These are phyloP conservation scores for Acrocephalus arundinaceus DNA, from an alignment of 2,113 vertebrate genomes.

Conservation along the genomic window DNA sequence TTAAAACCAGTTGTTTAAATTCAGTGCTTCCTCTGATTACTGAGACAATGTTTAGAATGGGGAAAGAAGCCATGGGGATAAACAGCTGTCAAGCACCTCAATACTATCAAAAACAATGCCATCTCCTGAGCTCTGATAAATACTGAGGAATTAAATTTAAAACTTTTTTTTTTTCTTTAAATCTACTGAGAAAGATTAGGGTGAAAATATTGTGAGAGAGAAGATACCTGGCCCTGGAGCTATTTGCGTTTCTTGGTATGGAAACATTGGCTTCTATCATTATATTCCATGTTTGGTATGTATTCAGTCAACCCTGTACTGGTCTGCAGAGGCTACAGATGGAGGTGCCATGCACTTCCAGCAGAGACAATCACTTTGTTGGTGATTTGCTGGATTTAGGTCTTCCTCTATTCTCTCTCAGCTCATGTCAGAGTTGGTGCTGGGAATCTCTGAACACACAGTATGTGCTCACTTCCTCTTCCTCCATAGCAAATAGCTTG, in stretches of 20 bases:
- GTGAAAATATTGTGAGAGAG: not conserved
- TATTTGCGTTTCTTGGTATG: not conserved
- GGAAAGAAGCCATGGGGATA: not conserved
- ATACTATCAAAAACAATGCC: not conserved
- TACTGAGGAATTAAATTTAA: not conserved
- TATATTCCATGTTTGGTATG: rapidly evolving
- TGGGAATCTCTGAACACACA: not conserved
- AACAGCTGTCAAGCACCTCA: not conserved
- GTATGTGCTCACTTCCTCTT: not conserved
- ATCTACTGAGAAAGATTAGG: not conserved
- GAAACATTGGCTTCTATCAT: not conserved
- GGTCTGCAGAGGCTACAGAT: not conserved
- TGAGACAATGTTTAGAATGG: not conserved
- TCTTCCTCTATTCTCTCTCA: not conserved
- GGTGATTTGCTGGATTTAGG: not conserved
- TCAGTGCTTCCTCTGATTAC: not conserved
- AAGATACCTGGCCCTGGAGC: not conserved
- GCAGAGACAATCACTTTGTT: not conserved
- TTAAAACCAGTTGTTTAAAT: not conserved
- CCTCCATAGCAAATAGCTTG: not conserved
- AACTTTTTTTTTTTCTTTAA: not conserved
- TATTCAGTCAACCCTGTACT: not conserved
- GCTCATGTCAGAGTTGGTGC: not conserved
- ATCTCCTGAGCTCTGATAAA: not conserved
- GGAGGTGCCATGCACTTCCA: not conserved